Conservation (phyloP, 2,113 vertebrate species). For the Lanius ludovicianus region DNA sequence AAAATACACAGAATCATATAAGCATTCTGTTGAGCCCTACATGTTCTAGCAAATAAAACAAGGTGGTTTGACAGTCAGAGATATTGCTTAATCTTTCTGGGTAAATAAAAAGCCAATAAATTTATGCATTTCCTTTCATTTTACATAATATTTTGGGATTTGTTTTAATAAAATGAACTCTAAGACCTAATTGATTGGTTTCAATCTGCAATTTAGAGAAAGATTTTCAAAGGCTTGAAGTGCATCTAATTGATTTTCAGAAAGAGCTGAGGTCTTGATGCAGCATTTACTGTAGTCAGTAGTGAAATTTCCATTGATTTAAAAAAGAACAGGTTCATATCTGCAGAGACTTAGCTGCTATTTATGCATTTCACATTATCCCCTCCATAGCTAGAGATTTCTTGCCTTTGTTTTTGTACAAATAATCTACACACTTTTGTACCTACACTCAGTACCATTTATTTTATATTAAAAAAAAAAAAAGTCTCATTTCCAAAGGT, state of each 20-base stretch:
- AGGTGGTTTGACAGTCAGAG: neutral
- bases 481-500: neutral
- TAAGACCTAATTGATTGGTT: constrained; percentile 11
- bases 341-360: neutral
- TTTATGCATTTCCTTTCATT: neutral
- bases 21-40: neutral
- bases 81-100: constrained; percentile 11
- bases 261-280: neutral
- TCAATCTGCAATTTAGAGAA: neutral
- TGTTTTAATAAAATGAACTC: constrained; percentile 1
- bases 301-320: constrained; percentile 12
- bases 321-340: neutral
- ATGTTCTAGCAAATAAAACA: constrained; percentile 40
- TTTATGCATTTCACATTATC: neutral
- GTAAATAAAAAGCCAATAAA: constrained; percentile 20
- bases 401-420: neutral
- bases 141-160: constrained; percentile 21
- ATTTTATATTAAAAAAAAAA: neutral
- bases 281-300: neutral
- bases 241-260: neutral
- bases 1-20: neutral
- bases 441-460: neutral
- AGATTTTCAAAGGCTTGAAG: neutral
- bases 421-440: neutral
- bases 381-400: neutral